Evolutionary conservation across 2,888 invertebrate species (phyloP), one percentile per base, ranked within the genome.

Genomic region (Sisyra nigra): DNA sequence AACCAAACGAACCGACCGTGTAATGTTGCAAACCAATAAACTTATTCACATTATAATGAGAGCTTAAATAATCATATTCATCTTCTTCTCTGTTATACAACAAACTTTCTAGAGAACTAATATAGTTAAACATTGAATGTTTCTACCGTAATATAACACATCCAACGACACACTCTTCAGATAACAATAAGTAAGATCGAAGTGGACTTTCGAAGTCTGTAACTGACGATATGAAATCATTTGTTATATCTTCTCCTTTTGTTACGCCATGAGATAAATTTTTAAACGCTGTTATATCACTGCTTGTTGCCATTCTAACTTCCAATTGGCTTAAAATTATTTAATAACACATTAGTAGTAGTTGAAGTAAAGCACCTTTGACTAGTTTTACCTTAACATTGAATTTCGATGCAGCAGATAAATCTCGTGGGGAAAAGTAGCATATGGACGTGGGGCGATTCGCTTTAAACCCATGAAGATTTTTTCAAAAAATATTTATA

Each of bases 91-190:
- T 57, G 14, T 24, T 24, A n/a, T n/a, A n/a, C n/a, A n/a, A n/a
- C n/a, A n/a, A n/a, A n/a, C n/a, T 32, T 32, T 11, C 13, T 32
- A 11, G 32, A 32, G 7, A 3, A 32, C 11, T 32, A 11, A 32
- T 6, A n/a, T 13, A 32, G 1, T 11, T 11, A 6, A 14, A 13
- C n/a, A 5, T 19, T n/a, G 8, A 38, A 32, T 32, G n/a, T n/a
- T n/a, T n/a, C n/a, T 54, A 72, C 72, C 69, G 62, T 3, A 72
- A 44, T 14, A 71, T 53, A 19, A 62, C 56, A 42, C 71, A 47
- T 0, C 72, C 72, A 1, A 71, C 54, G 1, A 72, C 59, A 45
- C 60, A 61, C 11, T 63, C 60, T 50, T 69, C 60, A 47, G 64
- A 66, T 1, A 62, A 53, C 13, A 56, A 52, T 3, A 57, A 46